Evolutionary conservation across 1,140 invertebrate genomes (phyloP), one percentile per base, ranked within the genome.

Genomic region (Brachionus calyciflorus): DNA sequence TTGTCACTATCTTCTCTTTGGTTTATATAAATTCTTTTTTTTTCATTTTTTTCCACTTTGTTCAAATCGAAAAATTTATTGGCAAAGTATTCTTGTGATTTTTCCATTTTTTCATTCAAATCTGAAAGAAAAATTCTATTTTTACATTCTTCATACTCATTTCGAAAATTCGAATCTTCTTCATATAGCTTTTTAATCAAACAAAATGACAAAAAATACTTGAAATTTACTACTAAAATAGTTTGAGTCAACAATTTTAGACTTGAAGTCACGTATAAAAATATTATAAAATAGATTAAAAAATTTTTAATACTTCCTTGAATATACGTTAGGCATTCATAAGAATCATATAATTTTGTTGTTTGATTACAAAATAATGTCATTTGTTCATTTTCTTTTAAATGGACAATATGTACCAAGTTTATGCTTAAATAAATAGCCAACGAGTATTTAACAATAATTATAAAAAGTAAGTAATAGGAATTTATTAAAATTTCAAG

Each of bases 51-150:
- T n/a, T n/a, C n/a, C n/a, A n/a, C n/a, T n/a, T n/a, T n/a, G n/a
- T n/a, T n/a, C n/a, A 60, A 60, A 60, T 60, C 37, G 30, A 60
- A 60, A 21, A 33, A 33, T 33, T 60, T 60, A 17, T 60, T 30
- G 4, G 26, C 28, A 40, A 33, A 19, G 19, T 60, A 33, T 14
- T 28, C 55, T 19, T 37, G 10, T 6, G 28, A 37, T 60, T 37
- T 33, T 28, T 60, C 55, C 3, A 60, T 60, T 30, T 12, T n/a
- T 19, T 33, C 17, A n/a, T 37, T 60, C 3, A 60, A 33, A n/a
- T 60, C 55, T 12, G 33, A 33, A 17, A 33, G 33, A 17, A 60
- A 37, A 12, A 60, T 14, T 19, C 19, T 60, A 17, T 37, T 37
- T 37, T 60, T 60, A 33, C 55, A 37, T 9, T 17, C 26, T 17